These are phyloP conservation scores for Nemurella pictetii DNA, from an alignment of 2,888 invertebrate species.

Conservation along the genomic window DNA sequence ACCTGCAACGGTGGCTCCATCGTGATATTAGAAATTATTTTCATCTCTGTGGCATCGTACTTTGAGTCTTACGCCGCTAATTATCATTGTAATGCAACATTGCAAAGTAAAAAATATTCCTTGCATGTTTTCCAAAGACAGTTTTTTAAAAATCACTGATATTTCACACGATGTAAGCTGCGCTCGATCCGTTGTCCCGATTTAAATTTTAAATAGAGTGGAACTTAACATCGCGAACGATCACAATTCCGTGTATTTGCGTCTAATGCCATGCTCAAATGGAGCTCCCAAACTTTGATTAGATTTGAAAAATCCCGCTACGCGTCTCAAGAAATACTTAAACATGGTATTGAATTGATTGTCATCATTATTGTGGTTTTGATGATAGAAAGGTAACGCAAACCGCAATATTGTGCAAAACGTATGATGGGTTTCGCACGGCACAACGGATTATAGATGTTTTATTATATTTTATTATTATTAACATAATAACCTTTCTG, in stretches of 20 bases:
- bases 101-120: too few species aligned
- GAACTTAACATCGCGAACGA: not conserved
- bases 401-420: not conserved
- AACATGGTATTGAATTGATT: not conserved
- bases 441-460: not conserved
- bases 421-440: not conserved
- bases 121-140: not conserved
- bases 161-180: not conserved
- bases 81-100: too few species aligned
- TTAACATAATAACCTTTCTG: not conserved
- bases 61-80: too few species aligned
- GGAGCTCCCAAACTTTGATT: not conserved
- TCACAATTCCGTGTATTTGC: not conserved
- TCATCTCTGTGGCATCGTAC: too few species aligned
- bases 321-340: not conserved
- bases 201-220: not conserved
- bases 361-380: not conserved
- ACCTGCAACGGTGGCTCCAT: not conserved
- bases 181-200: not conserved
- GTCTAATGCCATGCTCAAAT: not conserved
- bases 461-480: not conserved
- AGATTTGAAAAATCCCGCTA: not conserved
- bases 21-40: too few species aligned
- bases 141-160: not conserved
- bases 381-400: not conserved